These are phyloP conservation scores for Saccostrea cuccullata DNA, from an alignment of 1,140 invertebrate genomes.

Conservation along the genomic window DNA sequence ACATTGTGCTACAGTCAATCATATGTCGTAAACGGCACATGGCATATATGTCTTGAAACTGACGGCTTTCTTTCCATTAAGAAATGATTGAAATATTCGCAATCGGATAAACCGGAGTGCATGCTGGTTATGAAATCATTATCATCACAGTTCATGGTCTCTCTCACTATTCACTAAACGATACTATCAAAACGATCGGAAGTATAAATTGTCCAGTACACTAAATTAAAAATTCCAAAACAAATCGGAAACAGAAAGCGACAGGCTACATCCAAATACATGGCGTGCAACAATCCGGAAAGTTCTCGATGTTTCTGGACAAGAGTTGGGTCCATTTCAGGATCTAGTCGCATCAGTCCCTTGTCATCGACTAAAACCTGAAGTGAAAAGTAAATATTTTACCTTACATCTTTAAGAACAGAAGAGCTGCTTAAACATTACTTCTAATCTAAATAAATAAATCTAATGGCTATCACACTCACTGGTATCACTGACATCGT, in stretches of 20 bases:
- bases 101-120: neutral
- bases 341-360: slow-evolving; percentile 56
- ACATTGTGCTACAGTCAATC: neutral
- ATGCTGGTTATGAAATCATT: slow-evolving; percentile 16
- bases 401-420: neutral
- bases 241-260: slow-evolving; percentile 80
- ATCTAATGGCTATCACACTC: neutral
- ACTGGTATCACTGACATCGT: neutral
- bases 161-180: slow-evolving; percentile 8
- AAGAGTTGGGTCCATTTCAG: slow-evolving; percentile 45
- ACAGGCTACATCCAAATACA: slow-evolving; percentile 79
- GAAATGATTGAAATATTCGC: neutral
- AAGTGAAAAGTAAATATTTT: slow-evolving; percentile 41
- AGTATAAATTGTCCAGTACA: slow-evolving; percentile 81
- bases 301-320: slow-evolving; percentile 54
- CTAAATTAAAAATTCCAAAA: slow-evolving; percentile 79
- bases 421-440: neutral
- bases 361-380: slow-evolving; percentile 54
- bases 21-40: slow-evolving; percentile 6
- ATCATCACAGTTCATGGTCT: neutral
- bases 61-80: neutral
- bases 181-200: slow-evolving; percentile 1
- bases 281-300: slow-evolving; percentile 66
- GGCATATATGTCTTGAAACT: neutral
- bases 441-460: neutral